These are phyloP conservation scores for Lanius ludovicianus DNA, from an alignment of 2,113 vertebrate genomes.

Conservation along the genomic window DNA sequence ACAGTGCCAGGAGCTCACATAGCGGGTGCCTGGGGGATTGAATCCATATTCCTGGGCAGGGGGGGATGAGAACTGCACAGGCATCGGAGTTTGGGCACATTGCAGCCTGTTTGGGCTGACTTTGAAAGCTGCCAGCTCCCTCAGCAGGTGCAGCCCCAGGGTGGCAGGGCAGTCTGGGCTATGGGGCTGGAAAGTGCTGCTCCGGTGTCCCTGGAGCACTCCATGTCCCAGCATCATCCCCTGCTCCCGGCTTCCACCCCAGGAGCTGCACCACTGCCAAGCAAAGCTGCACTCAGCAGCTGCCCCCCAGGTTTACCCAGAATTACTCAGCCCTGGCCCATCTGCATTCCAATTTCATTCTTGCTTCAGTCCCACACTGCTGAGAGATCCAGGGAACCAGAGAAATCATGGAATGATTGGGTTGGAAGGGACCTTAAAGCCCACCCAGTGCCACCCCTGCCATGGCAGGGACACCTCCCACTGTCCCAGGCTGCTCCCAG, in stretches of 20 bases:
- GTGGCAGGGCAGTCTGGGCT: rapidly evolving
- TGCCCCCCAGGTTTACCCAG: not conserved
- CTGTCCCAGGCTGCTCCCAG: not conserved
- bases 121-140: not conserved
- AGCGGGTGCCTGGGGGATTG: not conserved
- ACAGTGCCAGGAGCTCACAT: not conserved
- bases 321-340: not conserved
- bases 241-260: not conserved
- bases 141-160: not conserved
- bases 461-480: not conserved
- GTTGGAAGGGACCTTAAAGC: not conserved
- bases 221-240: not conserved
- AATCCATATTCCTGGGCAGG: not conserved
- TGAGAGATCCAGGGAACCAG: not conserved
- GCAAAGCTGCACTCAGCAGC: not conserved
- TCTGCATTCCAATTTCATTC: not conserved
- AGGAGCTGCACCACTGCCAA: not conserved
- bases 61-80: not conserved
- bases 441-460: not conserved
- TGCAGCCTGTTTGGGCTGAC: not conserved
- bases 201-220: not conserved
- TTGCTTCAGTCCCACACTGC: not conserved
- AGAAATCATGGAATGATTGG: not conserved
- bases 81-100: not conserved
- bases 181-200: too few relatives aligned